Percentiles rank a stretch among this genome's conserved stretches.
These are phyloP conservation scores for Lepus europaeus DNA, from an alignment of 2,113 vertebrate genomes.

Conservation along the genomic window DNA sequence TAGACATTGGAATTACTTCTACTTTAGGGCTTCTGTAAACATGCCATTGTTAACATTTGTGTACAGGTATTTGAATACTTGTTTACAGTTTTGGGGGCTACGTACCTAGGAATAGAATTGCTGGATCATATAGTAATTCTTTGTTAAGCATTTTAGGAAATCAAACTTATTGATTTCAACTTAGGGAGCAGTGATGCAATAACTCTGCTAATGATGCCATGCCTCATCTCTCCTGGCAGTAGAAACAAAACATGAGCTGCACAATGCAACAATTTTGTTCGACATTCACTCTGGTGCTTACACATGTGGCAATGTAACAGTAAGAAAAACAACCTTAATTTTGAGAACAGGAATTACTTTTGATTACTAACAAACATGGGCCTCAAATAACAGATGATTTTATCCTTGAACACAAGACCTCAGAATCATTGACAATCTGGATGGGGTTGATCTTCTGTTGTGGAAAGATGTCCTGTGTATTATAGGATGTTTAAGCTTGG, in stretches of 20 bases:
- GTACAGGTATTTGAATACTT: background rate
- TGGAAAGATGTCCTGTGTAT: background rate
- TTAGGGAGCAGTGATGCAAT: background rate
- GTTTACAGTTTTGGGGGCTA: slow-evolving; percentile 6
- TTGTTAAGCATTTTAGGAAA: slow-evolving; percentile 44
- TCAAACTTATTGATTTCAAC: slow-evolving; percentile 35
- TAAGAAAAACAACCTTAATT: slow-evolving; percentile 43
- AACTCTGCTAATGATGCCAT: slow-evolving; percentile 56
- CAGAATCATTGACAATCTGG: slow-evolving; percentile 9
- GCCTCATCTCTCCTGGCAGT: slow-evolving; percentile 12
- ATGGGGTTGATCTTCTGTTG: background rate
- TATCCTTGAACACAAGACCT: slow-evolving; percentile 1
- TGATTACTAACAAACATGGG: slow-evolving; percentile 5
- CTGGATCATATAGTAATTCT: slow-evolving; percentile 27
- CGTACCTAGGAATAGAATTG: background rate
- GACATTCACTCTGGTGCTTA: slow-evolving; percentile 41
- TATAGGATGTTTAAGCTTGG: background rate
- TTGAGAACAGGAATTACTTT: slow-evolving; percentile 51
- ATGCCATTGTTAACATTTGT: background rate
- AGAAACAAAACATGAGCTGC: slow-evolving; percentile 4
- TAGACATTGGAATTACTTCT: background rate
- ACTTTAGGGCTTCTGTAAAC: background rate
- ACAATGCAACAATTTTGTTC: slow-evolving; percentile 46
- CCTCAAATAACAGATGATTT: slow-evolving; percentile 29
- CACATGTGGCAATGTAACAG: background rate